Evolutionary conservation across 1,140 invertebrate species (phyloP), one percentile per base, ranked within the genome.

Genomic region (Eufriesea mexicana): DNA sequence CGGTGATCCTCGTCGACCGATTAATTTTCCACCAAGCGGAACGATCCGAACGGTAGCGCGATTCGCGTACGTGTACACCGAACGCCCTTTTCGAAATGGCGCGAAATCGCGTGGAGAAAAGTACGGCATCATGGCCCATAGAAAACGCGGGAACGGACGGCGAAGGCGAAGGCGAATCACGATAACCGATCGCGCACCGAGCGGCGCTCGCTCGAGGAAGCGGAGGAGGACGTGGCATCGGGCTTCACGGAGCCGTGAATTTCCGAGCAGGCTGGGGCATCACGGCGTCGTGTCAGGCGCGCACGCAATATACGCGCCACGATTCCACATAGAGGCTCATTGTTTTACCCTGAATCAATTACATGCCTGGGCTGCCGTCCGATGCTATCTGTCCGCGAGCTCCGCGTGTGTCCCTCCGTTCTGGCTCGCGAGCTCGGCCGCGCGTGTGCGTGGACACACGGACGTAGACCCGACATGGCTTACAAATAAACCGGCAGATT

Each of bases 321-420:
- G 87, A 89, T 89, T 90, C 86, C 89, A 78, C 91, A 91, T 89
- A 91, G 89, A 86, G 87, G 84, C 89, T 91, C 92, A 93, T 93
- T 93, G 91, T 93, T 93, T 92, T 87, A 87, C 88, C 84, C 88
- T 84, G 91, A 93, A 92, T 93, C 92, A 93, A 93, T 93, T 93
- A 92, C 91, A 92, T 87, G 91, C 84, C 86, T 92, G 86, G 88
- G 86, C 91, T 90, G 73, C 90, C 87, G 86, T 87, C 88, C 86
- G 91, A 92, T 93, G 85, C 83, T 92, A 92, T 93, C 91, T 91
- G 73, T 83, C 88, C 75, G 68, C 76, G 55, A 35, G 57, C 79
- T n/a, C 67, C 67, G 73, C 86, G 79, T 84, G 83, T 79, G 84
- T 77, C 84, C 49, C 71, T 72, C 73, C 84, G 76, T 89, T 87